These are phyloP conservation scores for Sterna hirundo DNA, from an alignment of 2,113 vertebrate species.

Conservation along the genomic window DNA sequence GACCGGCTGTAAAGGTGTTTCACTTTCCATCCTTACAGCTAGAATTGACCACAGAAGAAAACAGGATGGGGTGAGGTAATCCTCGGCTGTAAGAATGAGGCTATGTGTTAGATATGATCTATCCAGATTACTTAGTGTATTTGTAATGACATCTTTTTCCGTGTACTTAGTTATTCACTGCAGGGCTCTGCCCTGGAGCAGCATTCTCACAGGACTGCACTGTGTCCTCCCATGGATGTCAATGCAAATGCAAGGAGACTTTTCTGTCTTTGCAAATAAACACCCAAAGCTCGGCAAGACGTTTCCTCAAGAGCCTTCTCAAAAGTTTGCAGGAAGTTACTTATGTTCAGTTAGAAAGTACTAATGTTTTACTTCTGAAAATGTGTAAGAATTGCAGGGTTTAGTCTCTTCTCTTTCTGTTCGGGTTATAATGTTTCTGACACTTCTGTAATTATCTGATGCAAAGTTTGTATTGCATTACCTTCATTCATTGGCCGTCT, in stretches of 20 bases:
- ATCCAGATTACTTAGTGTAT: not conserved
- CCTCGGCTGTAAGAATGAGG: not conserved
- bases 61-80: not conserved
- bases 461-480: not conserved
- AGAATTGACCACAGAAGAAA: not conserved
- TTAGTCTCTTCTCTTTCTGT: not conserved
- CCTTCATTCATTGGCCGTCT: not conserved
- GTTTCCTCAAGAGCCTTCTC: not conserved
- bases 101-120: not conserved
- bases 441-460: not conserved
- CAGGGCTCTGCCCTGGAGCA: not conserved
- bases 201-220: not conserved
- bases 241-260: not conserved
- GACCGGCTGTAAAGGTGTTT: not conserved
- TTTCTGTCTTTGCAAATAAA: not conserved
- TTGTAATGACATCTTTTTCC: not conserved
- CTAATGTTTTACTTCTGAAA: not conserved
- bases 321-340: not conserved
- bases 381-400: not conserved
- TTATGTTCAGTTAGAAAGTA: not conserved
- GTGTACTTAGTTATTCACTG: not conserved
- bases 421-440: not conserved
- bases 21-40: not conserved
- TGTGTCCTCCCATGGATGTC: not conserved
- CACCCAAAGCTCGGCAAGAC: not conserved